A percentile compares a stretch with the other conserved stretches of the same genome.
These are phyloP conservation scores for Psettodes erumei DNA, from an alignment of 2,113 vertebrate species.

Conservation along the genomic window DNA sequence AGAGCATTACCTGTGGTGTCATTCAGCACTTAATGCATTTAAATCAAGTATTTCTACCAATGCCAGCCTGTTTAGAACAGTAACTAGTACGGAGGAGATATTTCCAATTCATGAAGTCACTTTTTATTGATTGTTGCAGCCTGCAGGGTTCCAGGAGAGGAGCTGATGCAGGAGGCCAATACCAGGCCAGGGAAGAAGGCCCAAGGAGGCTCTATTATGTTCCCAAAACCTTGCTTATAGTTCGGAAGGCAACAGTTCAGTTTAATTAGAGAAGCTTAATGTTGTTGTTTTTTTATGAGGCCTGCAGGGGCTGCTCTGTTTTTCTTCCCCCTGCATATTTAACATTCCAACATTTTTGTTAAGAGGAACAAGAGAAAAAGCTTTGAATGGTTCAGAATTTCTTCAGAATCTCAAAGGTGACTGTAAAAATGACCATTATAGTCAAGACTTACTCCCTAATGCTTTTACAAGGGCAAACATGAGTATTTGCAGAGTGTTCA, in stretches of 20 bases:
- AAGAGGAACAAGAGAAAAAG: slow-evolving; percentile 12
- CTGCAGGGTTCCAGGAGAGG: slow-evolving; percentile 19
- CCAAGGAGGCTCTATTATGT: slow-evolving; percentile 24
- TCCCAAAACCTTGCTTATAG: slow-evolving; percentile 10
- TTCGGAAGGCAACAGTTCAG: slow-evolving; percentile 26
- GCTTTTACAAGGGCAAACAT: slow-evolving; percentile 49
- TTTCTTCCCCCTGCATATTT: slow-evolving; percentile 35
- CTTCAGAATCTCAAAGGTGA: not conserved
- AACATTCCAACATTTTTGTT: slow-evolving; percentile 39
- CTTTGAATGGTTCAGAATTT: not conserved
- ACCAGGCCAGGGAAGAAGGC: slow-evolving; percentile 12
- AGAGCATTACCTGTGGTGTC: slow-evolving; percentile 33
- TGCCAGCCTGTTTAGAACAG: slow-evolving; percentile 16
- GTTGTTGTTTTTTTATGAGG: slow-evolving; percentile 48
- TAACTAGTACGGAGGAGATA: slow-evolving; percentile 16
- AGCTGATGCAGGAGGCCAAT: slow-evolving; percentile 20
- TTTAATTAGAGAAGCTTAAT: slow-evolving; percentile 55
- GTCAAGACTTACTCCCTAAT: slow-evolving; percentile 23
- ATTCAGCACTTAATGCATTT: slow-evolving; percentile 49
- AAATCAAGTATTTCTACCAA: slow-evolving; percentile 32
- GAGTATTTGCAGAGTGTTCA: slow-evolving; percentile 29
- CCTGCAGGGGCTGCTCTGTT: slow-evolving; percentile 25
- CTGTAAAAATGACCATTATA: slow-evolving; percentile 29
- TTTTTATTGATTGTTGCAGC: slow-evolving; percentile 49
- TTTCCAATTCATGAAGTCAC: slow-evolving; percentile 32